Percentiles rank a stretch among this genome's conserved stretches.
These are phyloP conservation scores for Gopherus flavomarginatus DNA, from an alignment of 2,113 vertebrate species.

Conservation along the genomic window DNA sequence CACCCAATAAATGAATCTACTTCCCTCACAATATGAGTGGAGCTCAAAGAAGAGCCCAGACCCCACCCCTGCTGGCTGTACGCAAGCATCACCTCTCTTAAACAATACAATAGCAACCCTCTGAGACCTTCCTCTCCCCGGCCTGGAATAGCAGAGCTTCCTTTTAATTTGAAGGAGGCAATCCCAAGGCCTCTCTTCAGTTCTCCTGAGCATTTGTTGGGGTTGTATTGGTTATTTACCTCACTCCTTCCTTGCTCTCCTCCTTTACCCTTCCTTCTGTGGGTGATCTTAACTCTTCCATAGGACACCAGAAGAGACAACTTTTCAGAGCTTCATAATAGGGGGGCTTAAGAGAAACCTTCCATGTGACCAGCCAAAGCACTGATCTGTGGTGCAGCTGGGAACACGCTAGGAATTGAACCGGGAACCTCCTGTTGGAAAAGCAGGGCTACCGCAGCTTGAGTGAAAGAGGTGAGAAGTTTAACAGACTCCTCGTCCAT, in stretches of 20 bases:
- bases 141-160: neutral
- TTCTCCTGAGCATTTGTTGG: neutral
- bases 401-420: neutral
- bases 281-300: neutral
- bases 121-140: neutral
- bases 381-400: neutral
- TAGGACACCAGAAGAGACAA: neutral
- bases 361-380: neutral
- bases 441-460: neutral
- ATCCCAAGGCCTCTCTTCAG: neutral
- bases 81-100: neutral
- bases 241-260: neutral
- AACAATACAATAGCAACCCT: neutral
- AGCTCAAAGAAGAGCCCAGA: neutral
- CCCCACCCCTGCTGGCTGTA: neutral
- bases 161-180: neutral
- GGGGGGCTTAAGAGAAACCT: neutral
- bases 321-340: neutral
- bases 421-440: neutral
- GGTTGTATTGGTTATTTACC: neutral
- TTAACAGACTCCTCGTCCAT: neutral
- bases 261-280: neutral
- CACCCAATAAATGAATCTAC: fast-evolving
- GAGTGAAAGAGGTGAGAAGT: neutral
- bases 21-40: neutral